Base-by-base conservation (phyloP, 2,113 vertebrate genomes). In the Cricetomys ansorgei region DNA sequence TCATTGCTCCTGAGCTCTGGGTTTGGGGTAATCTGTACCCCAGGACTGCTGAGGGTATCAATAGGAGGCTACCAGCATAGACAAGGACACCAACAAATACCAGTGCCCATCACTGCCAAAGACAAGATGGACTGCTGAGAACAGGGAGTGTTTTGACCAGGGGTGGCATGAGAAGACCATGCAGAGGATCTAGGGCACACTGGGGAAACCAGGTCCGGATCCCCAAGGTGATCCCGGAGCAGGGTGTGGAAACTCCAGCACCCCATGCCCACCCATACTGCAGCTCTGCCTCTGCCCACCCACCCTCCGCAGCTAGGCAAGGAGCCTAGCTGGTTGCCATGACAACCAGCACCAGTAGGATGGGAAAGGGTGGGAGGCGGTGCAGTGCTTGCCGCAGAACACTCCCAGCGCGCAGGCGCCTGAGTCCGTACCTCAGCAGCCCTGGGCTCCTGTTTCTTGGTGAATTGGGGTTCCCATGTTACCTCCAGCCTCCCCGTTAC, bases 331-430 rank as follows among this genome's bases (percentile, higher is more conserved):
- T 40, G 55, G 88, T 94, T 95, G 87, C 84, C 72, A 77, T 79
- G 94, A 48, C 34, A 27, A 96, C 94, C 3, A 34, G 29, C 21
- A 34, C 31, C 31, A n/a, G 76, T 31, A 10, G 64, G 29, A 25
- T 2, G 31, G 67, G 43, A 8, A 76, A 25, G 29, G 75, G 87
- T 1, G 9, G 73, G 45, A 57, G 31, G 81, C 34, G 0, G 75
- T 73, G 3, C 0, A 0, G 88, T 0, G 31, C 88, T 85, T 95
- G 94, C 94, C 2, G 92, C 97, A 96, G 84, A 95, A 72, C 13
- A 10, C 25, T 40, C 1, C 0, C 67, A 87, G 50, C 73, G 72
- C 88, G 80, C 97, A 96, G 80, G 76, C 59, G 25, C 70, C 1
- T 5, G 25, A 29, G 23, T 67, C 67, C 34, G 21, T 12, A 0